These are phyloP conservation scores for Paracyclopina nana DNA, from an alignment of 1,140 invertebrate genomes.

Conservation along the genomic window DNA sequence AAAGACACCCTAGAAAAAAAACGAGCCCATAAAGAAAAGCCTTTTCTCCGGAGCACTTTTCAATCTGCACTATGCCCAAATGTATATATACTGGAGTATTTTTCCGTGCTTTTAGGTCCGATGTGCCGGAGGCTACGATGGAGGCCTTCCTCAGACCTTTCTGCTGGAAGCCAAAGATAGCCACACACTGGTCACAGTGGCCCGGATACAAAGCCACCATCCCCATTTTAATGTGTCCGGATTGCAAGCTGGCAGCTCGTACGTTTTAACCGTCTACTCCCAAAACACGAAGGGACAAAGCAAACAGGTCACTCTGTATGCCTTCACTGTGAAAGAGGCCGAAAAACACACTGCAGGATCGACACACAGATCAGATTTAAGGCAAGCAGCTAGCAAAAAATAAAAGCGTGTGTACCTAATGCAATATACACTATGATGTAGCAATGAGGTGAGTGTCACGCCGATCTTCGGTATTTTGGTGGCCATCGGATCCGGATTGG, in stretches of 20 bases:
- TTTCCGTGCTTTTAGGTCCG: conserved; percentile 38
- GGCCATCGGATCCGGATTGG: not conserved
- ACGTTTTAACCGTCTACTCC: not conserved
- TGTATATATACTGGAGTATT: too few species aligned
- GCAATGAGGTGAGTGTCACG: not conserved
- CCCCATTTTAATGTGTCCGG: conserved; percentile 2
- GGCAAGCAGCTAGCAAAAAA: not conserved
- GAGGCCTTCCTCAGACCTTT: conserved; percentile 58
- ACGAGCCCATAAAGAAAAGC: too few species aligned
- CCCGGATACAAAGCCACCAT: conserved; percentile 19
- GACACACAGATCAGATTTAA: not conserved
- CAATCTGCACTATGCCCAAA: too few species aligned
- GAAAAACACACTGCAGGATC: conserved; percentile 5
- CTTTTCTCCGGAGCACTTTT: too few species aligned
- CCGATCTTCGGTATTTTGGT: not conserved
- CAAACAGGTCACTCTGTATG: not conserved
- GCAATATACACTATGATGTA: too few species aligned
- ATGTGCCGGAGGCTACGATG: conserved; percentile 52
- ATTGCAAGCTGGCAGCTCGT: not conserved
- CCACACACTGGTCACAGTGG: conserved; percentile 26
- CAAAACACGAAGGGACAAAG: not conserved
- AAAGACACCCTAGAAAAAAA: too few species aligned
- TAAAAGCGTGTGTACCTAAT: too few species aligned
- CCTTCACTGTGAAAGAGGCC: not conserved
- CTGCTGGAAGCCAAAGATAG: conserved; percentile 52